phyloP scores from a whole-genome alignment of 2,888 invertebrate species.

The Ceratothoa steindachneri region DNA sequence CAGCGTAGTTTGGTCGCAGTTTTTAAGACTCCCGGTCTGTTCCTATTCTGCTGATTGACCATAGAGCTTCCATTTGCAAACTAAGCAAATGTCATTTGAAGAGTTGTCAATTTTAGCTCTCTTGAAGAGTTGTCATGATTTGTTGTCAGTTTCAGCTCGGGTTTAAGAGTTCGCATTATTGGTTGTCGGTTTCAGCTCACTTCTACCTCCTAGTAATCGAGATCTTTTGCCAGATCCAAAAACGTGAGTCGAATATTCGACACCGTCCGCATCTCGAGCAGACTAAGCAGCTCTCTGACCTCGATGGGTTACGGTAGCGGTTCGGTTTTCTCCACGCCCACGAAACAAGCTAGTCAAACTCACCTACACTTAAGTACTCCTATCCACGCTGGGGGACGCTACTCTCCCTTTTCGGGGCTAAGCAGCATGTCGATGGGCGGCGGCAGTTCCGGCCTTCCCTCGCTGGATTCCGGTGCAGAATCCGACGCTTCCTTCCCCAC shows the following conservation, averaged over 20 bases:
- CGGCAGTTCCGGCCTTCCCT: conserved; percentile 37
- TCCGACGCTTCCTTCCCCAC: conserved; percentile 52
- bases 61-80: too few relatives aligned
- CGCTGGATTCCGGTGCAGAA: conserved; percentile 47
- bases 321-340: conserved; percentile 38
- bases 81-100: too few relatives aligned
- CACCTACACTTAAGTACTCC: conserved; percentile 30
- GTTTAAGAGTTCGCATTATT: too few relatives aligned
- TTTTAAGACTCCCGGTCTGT: too few relatives aligned
- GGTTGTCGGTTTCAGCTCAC: too few relatives aligned
- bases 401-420: neutral
- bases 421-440: conserved; percentile 11
- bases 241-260: conserved; percentile 37
- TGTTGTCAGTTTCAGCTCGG: too few relatives aligned
- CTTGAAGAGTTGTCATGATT: too few relatives aligned
- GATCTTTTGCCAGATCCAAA: conserved; percentile 17
- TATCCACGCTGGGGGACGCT: conserved; percentile 8
- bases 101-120: too few relatives aligned
- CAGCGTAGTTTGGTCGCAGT: too few relatives aligned
- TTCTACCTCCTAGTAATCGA: too few relatives aligned
- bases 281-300: conserved; percentile 11
- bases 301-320: conserved; percentile 32
- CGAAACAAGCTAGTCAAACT: conserved; percentile 14
- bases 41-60: too few relatives aligned
- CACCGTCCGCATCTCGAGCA: conserved; percentile 34